Evolutionary conservation across 2,113 vertebrate species (phyloP), one percentile per base, ranked within the genome.

Genomic region (Ornithorhynchus anatinus): DNA sequence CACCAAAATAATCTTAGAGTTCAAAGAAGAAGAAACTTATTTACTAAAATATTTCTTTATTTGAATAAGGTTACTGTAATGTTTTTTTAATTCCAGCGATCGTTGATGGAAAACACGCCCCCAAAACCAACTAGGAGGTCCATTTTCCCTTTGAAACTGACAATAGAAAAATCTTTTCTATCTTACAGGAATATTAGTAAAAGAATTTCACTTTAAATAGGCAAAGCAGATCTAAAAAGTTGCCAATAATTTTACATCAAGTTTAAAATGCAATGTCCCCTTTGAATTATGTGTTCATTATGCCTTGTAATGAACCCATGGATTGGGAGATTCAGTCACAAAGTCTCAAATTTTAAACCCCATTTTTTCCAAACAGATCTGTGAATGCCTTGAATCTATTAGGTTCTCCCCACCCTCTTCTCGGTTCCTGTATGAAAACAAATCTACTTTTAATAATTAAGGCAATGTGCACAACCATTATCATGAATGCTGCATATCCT

Each of bases 11-110:
- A 17, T 31, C 19, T 22, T 33, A 6, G 7, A 52, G 38, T 66
- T 38, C 45, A 69, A 79, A 23, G 40, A 87, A 85, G 52, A 42
- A 69, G 81, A 61, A 80, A 81, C 16, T 29, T 77, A 40, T 53
- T 81, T 92, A 90, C 80, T 89, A 92, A 94, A 92, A 93, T 92
- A 94, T 71, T 86, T 86, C 84, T 93, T 94, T 93, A 94, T 93
- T 94, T 84, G 84, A 90, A 84, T 81, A 87, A 88, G 61, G 71
- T 89, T 84, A 86, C 84, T 66, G 71, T 85, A 79, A 62, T 62
- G 36, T n/a, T 57, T 84, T 71, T 74, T 79, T 51, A 91, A 81
- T 75, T 84, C 75, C 85, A 86, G 83, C 74, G 80, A 84, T 65
- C 82, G 69, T 90, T 84, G 79, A 85, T 68, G 77, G 80, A 75